A percentile compares a stretch with the other conserved stretches of the same genome.
These are phyloP conservation scores for Semnornis frantzii DNA, from an alignment of 2,113 vertebrate species.

Conservation along the genomic window DNA sequence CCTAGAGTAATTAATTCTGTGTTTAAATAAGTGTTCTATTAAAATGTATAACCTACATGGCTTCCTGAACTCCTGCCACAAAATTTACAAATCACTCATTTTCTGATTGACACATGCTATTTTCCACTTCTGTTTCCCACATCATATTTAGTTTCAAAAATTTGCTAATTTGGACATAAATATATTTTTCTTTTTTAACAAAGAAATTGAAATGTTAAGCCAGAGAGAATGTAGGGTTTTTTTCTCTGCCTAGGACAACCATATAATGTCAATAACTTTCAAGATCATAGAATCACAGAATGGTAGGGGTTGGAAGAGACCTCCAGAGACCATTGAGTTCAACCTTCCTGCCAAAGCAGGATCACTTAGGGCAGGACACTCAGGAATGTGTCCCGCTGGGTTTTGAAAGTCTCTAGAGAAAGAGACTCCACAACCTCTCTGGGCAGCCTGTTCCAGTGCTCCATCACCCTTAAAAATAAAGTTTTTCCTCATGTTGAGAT, in stretches of 20 bases:
- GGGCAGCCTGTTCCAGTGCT: no score
- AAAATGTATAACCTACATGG: slow-evolving; percentile 45
- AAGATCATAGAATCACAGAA: neutral
- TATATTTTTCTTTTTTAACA: slow-evolving; percentile 35
- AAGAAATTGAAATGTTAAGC: neutral
- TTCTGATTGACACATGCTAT: slow-evolving; percentile 63
- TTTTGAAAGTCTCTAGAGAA: no score
- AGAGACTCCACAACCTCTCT: neutral
- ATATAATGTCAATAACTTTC: neutral
- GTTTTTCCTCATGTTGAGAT: no score
- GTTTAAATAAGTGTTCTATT: slow-evolving; percentile 54
- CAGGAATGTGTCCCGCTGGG: no score
- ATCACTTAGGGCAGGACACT: no score
- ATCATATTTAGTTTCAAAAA: slow-evolving; percentile 59
- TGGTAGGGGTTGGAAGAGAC: no score
- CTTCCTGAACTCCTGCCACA: slow-evolving; percentile 66
- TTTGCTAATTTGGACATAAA: slow-evolving; percentile 63
- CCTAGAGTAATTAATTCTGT: slow-evolving; percentile 57
- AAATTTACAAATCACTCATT: slow-evolving; percentile 64
- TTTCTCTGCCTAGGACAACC: neutral
- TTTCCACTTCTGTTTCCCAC: slow-evolving; percentile 69
- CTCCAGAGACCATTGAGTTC: no score
- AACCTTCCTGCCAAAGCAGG: no score
- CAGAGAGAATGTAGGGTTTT: neutral
- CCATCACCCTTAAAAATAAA: no score